Conservation (phyloP, 2,113 vertebrate genomes). For the Lamprologus tigripictilis region DNA sequence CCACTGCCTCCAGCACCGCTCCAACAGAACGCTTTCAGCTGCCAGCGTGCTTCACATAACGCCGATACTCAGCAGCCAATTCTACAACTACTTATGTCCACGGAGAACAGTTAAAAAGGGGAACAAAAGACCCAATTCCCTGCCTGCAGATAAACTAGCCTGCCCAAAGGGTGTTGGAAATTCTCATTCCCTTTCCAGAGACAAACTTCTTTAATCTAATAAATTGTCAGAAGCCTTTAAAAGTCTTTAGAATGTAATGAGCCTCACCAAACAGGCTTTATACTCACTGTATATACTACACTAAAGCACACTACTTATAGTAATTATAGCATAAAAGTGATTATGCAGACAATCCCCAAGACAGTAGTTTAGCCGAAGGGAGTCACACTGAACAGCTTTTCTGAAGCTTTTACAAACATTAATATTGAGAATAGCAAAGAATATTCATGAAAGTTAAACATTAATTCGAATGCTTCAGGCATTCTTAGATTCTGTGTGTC, state of each 20-base stretch:
- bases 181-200: constrained; percentile 40
- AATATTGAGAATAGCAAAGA: not conserved
- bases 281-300: not conserved
- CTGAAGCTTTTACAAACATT: not conserved
- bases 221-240: constrained; percentile 59
- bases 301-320: not conserved
- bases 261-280: constrained; percentile 52
- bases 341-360: constrained; percentile 37
- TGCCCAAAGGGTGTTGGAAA: constrained; percentile 35
- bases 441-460: not conserved
- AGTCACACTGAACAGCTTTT: constrained; percentile 6
- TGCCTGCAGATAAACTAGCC: constrained; percentile 5
- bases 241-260: constrained; percentile 58
- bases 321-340: constrained; percentile 13
- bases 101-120: constrained; percentile 22
- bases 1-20: not conserved
- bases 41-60: constrained; percentile 36
- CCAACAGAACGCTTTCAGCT: constrained; percentile 3
- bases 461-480: not conserved
- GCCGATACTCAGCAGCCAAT: constrained; percentile 12
- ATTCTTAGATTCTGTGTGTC: not conserved
- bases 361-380: constrained; percentile 31
- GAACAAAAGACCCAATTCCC: constrained; percentile 41
- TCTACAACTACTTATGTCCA: constrained; percentile 19
- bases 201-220: constrained; percentile 57